phyloP scores from a whole-genome alignment of 2,888 invertebrate species.

The Pseudococcus longispinus region DNA sequence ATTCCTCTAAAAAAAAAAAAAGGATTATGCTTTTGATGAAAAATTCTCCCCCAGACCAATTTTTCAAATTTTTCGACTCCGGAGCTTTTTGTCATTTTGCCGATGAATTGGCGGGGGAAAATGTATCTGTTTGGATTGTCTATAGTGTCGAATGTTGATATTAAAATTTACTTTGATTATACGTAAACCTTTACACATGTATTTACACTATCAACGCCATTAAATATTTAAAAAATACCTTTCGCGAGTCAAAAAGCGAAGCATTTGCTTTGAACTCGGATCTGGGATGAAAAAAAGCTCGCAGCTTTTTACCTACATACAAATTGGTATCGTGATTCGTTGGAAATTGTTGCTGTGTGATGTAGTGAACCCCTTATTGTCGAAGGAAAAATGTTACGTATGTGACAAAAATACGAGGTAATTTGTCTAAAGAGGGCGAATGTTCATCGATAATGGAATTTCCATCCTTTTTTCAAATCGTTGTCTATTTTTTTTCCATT shows the following conservation, averaged over 20 bases:
- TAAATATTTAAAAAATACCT: slow-evolving; percentile 8
- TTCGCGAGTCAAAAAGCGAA: background rate
- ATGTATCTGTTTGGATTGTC: background rate
- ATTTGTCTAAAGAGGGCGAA: background rate
- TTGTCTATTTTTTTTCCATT: background rate
- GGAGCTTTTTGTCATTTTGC: background rate
- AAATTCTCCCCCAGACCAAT: background rate
- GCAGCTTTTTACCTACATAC: background rate
- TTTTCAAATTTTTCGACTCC: background rate
- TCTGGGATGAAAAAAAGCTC: background rate
- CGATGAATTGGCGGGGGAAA: background rate
- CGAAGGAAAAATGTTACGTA: background rate
- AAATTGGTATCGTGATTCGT: background rate
- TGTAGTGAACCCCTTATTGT: background rate
- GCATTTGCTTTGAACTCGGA: background rate
- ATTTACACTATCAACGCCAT: background rate
- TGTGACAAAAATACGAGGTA: background rate
- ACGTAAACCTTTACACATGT: background rate
- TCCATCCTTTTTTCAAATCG: background rate
- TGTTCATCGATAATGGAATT: background rate
- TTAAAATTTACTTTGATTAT: background rate
- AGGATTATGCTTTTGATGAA: background rate
- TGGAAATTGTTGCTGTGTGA: background rate
- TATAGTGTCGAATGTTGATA: too few relatives aligned
- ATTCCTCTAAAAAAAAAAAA: background rate